Conservation (phyloP, 1,140 invertebrate species). For the Aphis gossypii region DNA sequence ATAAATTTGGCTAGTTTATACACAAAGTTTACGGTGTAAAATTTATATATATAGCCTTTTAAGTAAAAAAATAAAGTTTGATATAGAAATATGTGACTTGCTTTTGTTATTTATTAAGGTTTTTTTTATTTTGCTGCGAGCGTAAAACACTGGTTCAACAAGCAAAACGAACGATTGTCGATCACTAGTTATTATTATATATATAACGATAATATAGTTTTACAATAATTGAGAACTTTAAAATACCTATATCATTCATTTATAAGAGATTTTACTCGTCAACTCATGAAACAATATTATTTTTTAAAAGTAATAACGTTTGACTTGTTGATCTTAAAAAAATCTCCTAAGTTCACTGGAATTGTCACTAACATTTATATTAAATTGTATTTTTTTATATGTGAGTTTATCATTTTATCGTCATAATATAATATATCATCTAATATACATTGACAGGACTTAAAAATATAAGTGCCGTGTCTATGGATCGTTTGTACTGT, state of each 20-base stretch:
- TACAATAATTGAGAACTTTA: background rate
- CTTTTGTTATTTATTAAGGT: background rate
- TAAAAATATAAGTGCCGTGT: background rate
- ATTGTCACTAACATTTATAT: background rate
- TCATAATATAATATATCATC: background rate
- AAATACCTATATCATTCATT: background rate
- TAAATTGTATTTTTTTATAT: background rate
- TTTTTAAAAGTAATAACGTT: background rate
- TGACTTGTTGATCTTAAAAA: background rate
- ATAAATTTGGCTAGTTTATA: background rate
- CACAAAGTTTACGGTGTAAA: background rate
- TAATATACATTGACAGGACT: background rate
- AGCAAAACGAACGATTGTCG: background rate
- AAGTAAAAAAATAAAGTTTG: background rate
- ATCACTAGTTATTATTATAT: background rate
- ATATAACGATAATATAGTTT: background rate
- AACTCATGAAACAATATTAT: background rate
- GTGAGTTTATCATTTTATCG: background rate
- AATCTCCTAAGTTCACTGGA: background rate
- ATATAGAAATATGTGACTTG: background rate
- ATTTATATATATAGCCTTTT: background rate
- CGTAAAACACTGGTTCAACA: background rate
- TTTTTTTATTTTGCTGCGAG: background rate
- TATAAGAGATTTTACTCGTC: background rate
- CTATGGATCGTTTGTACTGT: too few relatives aligned